A percentile compares a stretch with the other conserved stretches of the same genome.
phyloP scores from a whole-genome alignment of 2,113 vertebrate species.

The Prionailurus viverrinus region DNA sequence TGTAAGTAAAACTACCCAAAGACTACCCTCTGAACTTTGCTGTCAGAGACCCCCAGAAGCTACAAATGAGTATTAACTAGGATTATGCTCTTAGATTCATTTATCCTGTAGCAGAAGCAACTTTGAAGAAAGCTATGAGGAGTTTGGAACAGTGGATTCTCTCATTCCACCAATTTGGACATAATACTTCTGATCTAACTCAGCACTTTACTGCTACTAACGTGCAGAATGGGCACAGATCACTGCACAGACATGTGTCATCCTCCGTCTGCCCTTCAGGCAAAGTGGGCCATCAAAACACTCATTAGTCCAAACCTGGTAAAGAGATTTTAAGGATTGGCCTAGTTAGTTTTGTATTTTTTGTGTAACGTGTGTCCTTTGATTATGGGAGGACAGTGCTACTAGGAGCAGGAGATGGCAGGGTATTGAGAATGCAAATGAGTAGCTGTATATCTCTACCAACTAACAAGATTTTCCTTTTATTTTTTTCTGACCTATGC shows the following conservation, averaged over 20 bases:
- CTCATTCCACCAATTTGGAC: background rate
- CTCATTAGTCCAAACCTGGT: background rate
- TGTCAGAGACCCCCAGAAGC: background rate
- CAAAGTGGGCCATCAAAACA: background rate
- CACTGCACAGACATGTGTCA: rapidly evolving
- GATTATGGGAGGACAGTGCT: background rate
- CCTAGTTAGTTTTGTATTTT: background rate
- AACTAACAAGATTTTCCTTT: background rate
- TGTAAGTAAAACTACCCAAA: background rate
- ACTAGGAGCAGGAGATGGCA: background rate
- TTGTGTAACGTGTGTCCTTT: background rate
- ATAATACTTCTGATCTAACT: background rate
- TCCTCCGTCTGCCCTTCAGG: background rate
- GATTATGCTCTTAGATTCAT: background rate
- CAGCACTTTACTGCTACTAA: background rate
- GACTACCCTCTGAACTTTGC: background rate
- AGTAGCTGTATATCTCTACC: background rate
- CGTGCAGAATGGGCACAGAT: background rate
- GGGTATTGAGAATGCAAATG: background rate
- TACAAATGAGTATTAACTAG: background rate
- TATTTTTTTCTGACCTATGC: background rate
- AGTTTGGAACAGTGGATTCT: background rate
- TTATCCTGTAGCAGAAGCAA: background rate
- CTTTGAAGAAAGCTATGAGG: background rate
- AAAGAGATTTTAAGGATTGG: background rate